Base-by-base conservation (phyloP, 2,797 vertebrate species). In the Macroramphosus scolopax region DNA sequence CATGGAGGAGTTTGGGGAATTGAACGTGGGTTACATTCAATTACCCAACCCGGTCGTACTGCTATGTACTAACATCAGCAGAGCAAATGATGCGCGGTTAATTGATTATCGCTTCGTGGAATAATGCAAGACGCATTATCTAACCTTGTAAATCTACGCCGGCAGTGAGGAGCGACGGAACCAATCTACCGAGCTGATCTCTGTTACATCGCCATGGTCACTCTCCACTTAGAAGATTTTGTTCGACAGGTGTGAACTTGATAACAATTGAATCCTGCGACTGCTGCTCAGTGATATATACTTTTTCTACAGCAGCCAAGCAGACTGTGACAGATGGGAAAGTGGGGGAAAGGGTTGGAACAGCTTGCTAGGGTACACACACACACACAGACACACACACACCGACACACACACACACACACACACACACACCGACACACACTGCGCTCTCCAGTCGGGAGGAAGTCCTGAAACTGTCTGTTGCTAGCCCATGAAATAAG, bases 401-500 rank as follows among this genome's bases (percentile, higher is more conserved):
- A 33, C 52, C 25, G 32, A 43, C 39, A 17, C 52, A 17, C 51
- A 30, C 38, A 44, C 20, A 33, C 43, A 29, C 35, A 31, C 52
- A 37, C 22, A 33, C 39, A 42, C 38, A 34, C 33, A 55, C 30
- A 51, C 20, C 31, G 39, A 44, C 40, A 54, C 54, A 61, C 28
- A 29, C 14, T 29, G 25, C 25, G 60, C 48, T 68, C 52, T 65
- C 53, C 44, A 68, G 72, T 66, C 40, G 8, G 66, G 47, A 74
- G 74, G 75, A 87, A 74, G 72, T 77, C 76, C 56, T 75, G 72
- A 70, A 70, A 75, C 64, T 81, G 67, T 83, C 72, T 81, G 70
- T 70, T 75, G 66, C 64, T 70, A 73, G 84, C 58, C 85, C 83
- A 85, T 88, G 86, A 88, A 88, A 88, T 88, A 82, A 84, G 81